Evolutionary conservation across 2,113 vertebrate species (phyloP), one percentile per base, ranked within the genome.

Genomic region (Hipposideros armiger): DNA sequence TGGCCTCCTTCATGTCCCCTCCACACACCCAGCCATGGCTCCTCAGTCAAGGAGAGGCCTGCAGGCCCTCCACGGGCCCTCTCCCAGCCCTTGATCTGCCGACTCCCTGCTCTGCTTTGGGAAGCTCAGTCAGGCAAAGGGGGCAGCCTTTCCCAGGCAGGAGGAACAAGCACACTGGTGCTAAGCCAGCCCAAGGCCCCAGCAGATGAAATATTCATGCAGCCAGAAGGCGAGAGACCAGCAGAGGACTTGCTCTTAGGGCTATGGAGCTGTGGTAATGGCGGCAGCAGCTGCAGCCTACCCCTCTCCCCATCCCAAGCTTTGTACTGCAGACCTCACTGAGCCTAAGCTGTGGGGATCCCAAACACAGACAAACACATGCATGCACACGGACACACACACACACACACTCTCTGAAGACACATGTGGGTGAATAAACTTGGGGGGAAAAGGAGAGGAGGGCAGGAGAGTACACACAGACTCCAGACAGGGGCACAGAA

Each of bases 201-300:
- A 88, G 77, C 56, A 52, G 47, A 97, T 97, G 93, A 97, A 98
- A 97, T 96, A 97, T 96, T 97, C 87, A 97, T 93, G 64, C 36
- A 83, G 82, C 93, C 85, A 92, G 94, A 96, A 97, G 95, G 97
- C 58, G 94, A 89, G 82, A 96, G 85, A 86, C 42, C 36, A 56
- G 76, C 88, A 40, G n/a, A 96, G 62, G 85, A 86, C 54, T 67
- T 2, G 0, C 69, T 58, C 56, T 50, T 67, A 62, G 88, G 88
- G 91, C 50, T 82, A 2, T 22, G 77, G 77, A 36, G 32, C 82
- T 83, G n/a, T 40, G 19, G 52, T 28, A 72, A 66, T 3, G 78
- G 64, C 45, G 2, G 60, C 6, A 40, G 60, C 96, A 95, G 90
- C 80, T 80, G 78, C 28, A 92, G 67, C 88, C 95, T n/a, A 56